Evolutionary conservation across 2,113 vertebrate genomes (phyloP), one percentile per base, ranked within the genome.

Genomic region (Tretioscincus oriximinensis): DNA sequence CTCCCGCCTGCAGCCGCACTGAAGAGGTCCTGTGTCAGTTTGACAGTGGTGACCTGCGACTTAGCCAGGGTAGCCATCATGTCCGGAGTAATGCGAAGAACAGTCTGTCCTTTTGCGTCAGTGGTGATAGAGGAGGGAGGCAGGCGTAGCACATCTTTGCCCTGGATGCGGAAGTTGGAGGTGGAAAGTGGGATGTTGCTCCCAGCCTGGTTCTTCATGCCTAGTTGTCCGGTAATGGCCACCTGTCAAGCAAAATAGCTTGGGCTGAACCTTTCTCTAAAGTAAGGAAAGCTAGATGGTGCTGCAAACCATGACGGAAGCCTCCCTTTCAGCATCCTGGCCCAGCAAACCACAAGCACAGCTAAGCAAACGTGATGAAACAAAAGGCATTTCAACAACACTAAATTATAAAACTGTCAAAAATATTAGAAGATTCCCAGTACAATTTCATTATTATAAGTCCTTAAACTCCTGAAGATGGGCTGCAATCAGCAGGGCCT

Each of bases 61-160:
- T 99, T 99, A 86, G 98, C 96, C 64, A 99, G 92, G 0, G 98
- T 99, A 31, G 98, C 98, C 98, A 99, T 99, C 98, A 99, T 99
- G 94, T 99, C 98, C 0, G 98, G 98, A 4, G 98, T 99, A 90
- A 99, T 99, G 12, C 98, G 96, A 81, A 99, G 93, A 84, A 99
- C 98, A 0, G 98, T 99, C 93, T 99, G 98, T 7, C 98, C 98
- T 90, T 99, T 99, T 0, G 98, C 95, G 0, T 99, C 98, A 0
- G 98, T 99, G 86, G 98, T 99, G 93, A 99, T 99, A 78, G 98
- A 99, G 31, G 98, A 99, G 0, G 98, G 96, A 0, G 98, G 97
- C 7, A 99, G 96, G 4, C 97, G 98, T 21, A 99, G 84, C 3
- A 99, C 98, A 0, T 99, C 98, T 91, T 99, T 99, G 1, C 98